Percentiles rank a stretch among this genome's conserved stretches.
phyloP scores from a whole-genome alignment of 2,113 vertebrate genomes.

The Diglossa brunneiventris region DNA sequence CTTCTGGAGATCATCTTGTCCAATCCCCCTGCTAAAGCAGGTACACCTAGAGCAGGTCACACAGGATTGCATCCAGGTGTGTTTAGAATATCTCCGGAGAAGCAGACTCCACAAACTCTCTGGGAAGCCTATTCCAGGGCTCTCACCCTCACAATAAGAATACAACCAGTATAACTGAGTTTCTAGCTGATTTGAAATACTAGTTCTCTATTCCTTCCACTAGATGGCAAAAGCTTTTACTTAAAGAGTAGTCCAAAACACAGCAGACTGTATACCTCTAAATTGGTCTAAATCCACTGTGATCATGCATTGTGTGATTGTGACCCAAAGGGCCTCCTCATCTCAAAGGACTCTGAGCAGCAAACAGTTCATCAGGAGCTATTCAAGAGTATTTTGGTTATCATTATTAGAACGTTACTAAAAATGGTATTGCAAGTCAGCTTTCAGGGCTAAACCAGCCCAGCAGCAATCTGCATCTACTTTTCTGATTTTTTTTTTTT shows the following conservation, averaged over 20 bases:
- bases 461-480: background rate
- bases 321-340: background rate
- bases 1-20: background rate
- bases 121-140: background rate
- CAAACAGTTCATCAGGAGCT: background rate
- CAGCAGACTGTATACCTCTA: background rate
- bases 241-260: background rate
- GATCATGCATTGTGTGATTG: rapidly evolving
- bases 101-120: background rate
- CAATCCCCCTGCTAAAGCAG: background rate
- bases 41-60: background rate
- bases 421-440: background rate
- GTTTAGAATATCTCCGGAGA: background rate
- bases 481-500: background rate
- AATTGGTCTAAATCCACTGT: background rate
- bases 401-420: background rate
- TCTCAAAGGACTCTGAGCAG: background rate
- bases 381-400: background rate
- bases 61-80: background rate
- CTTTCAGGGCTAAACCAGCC: background rate
- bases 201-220: conserved; percentile 36
- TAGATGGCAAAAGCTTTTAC: conserved; percentile 58
- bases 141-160: background rate
- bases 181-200: background rate
- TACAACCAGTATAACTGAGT: background rate